Evolutionary conservation across 2,888 invertebrate species (phyloP).

Genomic region (Cerastoderma edule): DNA sequence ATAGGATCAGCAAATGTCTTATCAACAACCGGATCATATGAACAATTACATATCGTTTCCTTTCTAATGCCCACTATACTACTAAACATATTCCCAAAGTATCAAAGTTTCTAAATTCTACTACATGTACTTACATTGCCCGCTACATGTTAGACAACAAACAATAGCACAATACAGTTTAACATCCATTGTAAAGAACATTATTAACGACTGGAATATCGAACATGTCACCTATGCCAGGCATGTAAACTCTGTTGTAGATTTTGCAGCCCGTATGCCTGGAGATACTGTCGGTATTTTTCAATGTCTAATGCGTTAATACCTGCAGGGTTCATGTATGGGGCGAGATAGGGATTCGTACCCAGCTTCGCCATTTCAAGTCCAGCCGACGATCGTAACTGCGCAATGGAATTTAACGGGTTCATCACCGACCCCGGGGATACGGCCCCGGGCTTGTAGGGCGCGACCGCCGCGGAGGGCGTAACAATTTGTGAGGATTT

Average conservation of each 20-base stretch:
- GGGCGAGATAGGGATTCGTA: constrained; percentile 72
- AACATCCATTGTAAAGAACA: background rate
- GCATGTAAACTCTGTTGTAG: constrained; percentile 61
- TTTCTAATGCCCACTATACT: too few relatives aligned
- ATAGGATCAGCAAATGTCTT: too few relatives aligned
- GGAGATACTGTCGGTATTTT: constrained; percentile 80
- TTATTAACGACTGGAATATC: too few relatives aligned
- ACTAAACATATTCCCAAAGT: too few relatives aligned
- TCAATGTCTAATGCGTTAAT: constrained; percentile 78
- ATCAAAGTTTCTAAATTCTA: too few relatives aligned
- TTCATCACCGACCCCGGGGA: constrained; percentile 40
- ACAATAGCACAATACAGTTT: constrained; percentile 1
- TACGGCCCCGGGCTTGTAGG: constrained; percentile 39
- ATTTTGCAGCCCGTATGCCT: constrained; percentile 72
- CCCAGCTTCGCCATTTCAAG: constrained; percentile 64
- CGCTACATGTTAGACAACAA: background rate
- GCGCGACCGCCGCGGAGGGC: constrained; percentile 43
- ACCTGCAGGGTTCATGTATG: constrained; percentile 66
- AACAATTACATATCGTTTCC: too few relatives aligned
- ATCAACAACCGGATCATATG: too few relatives aligned
- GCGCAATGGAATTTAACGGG: constrained; percentile 52
- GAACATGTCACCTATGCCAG: constrained; percentile 49
- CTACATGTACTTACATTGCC: background rate
- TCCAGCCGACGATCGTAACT: constrained; percentile 54
- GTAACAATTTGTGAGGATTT: constrained; percentile 58